Base-by-base conservation (phyloP, 2,113 vertebrate species). In the Semnornis frantzii region DNA sequence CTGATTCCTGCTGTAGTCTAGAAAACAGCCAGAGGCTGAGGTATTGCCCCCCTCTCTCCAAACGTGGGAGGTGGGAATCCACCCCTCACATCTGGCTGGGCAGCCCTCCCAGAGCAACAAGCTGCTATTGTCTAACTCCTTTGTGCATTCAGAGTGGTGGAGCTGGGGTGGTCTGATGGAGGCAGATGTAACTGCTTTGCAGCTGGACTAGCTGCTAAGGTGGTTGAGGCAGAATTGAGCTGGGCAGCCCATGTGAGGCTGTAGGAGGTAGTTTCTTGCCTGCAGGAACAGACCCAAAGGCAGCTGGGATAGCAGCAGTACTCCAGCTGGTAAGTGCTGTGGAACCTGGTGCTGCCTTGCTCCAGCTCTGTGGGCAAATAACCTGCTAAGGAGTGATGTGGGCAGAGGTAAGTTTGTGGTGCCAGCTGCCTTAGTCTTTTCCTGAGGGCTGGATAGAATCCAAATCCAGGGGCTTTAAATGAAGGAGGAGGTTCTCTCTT, bases 1-100 rank as follows among this genome's bases (percentile, higher is more conserved):
- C 94, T 87, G 31, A 20, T 37, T 8, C 33, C 46, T 2, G 69
- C 89, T 90, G 0, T 58, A 65, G 82, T 9, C 1, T 74, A 91
- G 91, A 68, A 59, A 73, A 33, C 72, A 82, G 33, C 39, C 12
- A 1, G 20, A 64, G 60, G 11, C 79, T 57, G 28, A 34, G 68
- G 8, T 33, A 7, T 17, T 55, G 10, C 72, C 48, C 66, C 54
- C 28, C 46, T 79, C 27, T 12, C 57, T 81, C 65, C 3, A 0
- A 9, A 24, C 30, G 54, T 58, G 69, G 33, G 52, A 64, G 87
- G 57, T 1, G 68, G 72, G 87, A 92, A 81, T 85, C 57, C n/a
- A 8, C 25, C n/a, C 52, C 93, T 92, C 13, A 19, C 65, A 37
- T 85, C 87, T 92, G 92, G 50, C 89, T 87, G 37, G 27, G 87